Percentiles rank a stretch among this genome's conserved stretches.
Conservation (phyloP, 1,140 invertebrate genomes). For the Popillia japonica region DNA sequence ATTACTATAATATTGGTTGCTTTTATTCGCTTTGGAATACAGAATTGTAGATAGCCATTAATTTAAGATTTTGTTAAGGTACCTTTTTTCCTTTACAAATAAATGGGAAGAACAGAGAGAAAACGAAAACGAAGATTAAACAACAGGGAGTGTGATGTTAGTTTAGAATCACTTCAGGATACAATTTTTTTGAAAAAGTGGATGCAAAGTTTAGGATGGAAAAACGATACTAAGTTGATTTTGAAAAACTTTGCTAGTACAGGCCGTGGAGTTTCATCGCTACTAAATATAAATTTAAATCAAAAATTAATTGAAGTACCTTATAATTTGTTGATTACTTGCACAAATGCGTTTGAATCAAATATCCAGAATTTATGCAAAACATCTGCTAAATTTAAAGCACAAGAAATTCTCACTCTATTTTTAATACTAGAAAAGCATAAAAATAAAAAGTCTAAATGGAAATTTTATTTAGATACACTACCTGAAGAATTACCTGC, state of each 20-base stretch:
- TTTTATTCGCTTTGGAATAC: too few species aligned
- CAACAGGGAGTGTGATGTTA: background rate
- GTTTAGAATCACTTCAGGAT: slow-evolving; percentile 43
- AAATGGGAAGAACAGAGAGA: slow-evolving; percentile 52
- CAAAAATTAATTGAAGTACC: slow-evolving; percentile 66
- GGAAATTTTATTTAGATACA: slow-evolving; percentile 66
- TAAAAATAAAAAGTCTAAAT: slow-evolving; percentile 58
- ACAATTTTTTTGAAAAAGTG: slow-evolving; percentile 52
- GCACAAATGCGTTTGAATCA: slow-evolving; percentile 53
- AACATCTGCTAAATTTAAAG: slow-evolving; percentile 55
- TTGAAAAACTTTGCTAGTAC: slow-evolving; percentile 61
- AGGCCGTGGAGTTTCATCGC: slow-evolving; percentile 67
- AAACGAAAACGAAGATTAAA: slow-evolving; percentile 39
- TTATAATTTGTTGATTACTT: slow-evolving; percentile 64
- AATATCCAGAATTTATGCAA: slow-evolving; percentile 51
- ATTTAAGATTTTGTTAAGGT: too few species aligned
- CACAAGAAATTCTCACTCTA: slow-evolving; percentile 67
- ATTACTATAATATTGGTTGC: too few species aligned
- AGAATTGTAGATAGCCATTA: too few species aligned
- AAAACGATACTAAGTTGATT: slow-evolving; percentile 51
- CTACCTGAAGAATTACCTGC: slow-evolving; percentile 66
- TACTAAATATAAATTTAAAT: slow-evolving; percentile 57
- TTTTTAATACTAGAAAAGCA: slow-evolving; percentile 68
- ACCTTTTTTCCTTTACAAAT: background rate
- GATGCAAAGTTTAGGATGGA: slow-evolving; percentile 51